Base-by-base conservation (phyloP, 2,797 vertebrate genomes). In the Diceros bicornis region DNA sequence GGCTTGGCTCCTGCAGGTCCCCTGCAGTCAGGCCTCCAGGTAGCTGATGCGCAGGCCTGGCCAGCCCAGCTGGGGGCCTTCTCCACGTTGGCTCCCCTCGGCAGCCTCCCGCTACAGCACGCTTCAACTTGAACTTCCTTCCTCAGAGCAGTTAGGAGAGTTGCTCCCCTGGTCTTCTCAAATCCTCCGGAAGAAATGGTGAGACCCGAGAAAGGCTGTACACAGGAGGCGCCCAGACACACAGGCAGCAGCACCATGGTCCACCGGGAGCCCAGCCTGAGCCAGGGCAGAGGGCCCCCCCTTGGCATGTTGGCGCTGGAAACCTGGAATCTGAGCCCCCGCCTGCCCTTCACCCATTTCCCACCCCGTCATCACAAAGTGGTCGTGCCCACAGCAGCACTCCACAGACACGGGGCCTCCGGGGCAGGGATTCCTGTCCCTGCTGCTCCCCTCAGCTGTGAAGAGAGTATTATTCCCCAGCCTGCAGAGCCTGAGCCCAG, bases 51-150 rank as follows among this genome's bases (percentile, higher is more conserved):
- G 52, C 44, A 32, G 61, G 37, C 32, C 9, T 25, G 14, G 25
- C 50, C 20, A 20, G 1, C 21, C 27, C 14, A 5, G 32, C 50
- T 20, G 17, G 2, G 7, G 12, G 4, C 41, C n/a, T 5, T 79
- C 47, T 18, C 41, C n/a, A 10, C 4, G 50, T 25, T 10, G 1
- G 1, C 5, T 21, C 27, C 32, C 34, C 44, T 4, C 3, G 34
- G 55, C 1, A 23, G 34, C 27, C 16, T 59, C 50, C 8, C 69
- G 4, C 50, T 16, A 52, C 5, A 13, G 57, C 16, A 41, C 7
- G 44, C 59, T 52, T 59, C 17, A 25, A 16, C 74, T 18, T 23
- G 27, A 81, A 59, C 18, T 17, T 50, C 52, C 25, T 41, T 84
- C 21, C 50, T 37, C 29, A 23, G 7, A 32, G 20, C 37, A 81